Percentiles rank a stretch among this genome's conserved stretches.
phyloP scores from a whole-genome alignment of 2,888 invertebrate genomes.

The Glyphotaelius pellucidus region DNA sequence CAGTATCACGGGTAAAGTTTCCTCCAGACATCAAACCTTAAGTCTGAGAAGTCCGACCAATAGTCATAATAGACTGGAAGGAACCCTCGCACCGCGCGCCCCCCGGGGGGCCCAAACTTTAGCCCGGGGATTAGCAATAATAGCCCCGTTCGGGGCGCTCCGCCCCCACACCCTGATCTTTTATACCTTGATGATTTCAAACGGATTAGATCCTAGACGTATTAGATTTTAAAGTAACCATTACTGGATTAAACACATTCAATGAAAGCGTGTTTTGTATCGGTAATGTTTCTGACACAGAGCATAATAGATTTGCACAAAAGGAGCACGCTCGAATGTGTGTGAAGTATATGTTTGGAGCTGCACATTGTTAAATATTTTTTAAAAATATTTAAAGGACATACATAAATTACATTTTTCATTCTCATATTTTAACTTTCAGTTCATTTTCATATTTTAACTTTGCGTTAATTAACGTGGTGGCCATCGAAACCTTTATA shows the following conservation, averaged over 20 bases:
- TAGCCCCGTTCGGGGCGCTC: constrained; percentile 54
- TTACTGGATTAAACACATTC: constrained; percentile 1
- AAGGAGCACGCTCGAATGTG: neutral
- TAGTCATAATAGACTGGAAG: constrained; percentile 58
- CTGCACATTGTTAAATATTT: neutral
- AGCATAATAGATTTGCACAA: constrained; percentile 28
- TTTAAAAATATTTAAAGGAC: neutral
- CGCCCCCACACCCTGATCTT: constrained; percentile 54
- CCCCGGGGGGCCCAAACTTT: constrained; percentile 56
- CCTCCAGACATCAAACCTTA: constrained; percentile 25
- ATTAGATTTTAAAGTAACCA: constrained; percentile 30
- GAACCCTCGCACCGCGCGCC: constrained; percentile 17
- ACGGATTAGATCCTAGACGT: constrained; percentile 58
- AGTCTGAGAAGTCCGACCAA: constrained; percentile 49
- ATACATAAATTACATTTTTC: neutral
- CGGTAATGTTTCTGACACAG: constrained; percentile 33
- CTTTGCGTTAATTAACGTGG: neutral
- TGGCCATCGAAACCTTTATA: neutral
- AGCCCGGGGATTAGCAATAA: constrained; percentile 63
- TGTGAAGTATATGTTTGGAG: neutral
- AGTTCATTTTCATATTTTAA: neutral
- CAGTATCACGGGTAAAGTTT: neutral
- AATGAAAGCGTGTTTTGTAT: constrained; percentile 8
- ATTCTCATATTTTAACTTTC: too few relatives aligned
- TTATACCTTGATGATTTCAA: constrained; percentile 60